Percentiles rank a stretch among this genome's conserved stretches.
phyloP scores from a whole-genome alignment of 1,140 invertebrate species.

The Drosophila lini region DNA sequence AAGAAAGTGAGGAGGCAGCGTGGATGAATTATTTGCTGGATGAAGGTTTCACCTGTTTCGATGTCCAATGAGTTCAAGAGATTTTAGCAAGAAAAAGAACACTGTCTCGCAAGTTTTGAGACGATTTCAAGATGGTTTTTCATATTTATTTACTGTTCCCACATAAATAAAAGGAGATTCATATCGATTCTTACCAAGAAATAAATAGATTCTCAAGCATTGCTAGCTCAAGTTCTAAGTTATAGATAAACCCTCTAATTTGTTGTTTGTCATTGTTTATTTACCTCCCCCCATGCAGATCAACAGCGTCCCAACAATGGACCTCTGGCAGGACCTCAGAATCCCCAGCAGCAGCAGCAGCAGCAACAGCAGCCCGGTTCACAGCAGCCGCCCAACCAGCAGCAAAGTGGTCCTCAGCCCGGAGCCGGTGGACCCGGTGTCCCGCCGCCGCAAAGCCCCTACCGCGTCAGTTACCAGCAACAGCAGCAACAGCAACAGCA shows the following conservation, averaged over 20 bases:
- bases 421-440: conserved; percentile 63
- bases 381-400: conserved; percentile 80
- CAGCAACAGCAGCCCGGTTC: conserved; percentile 30
- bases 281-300: conserved; percentile 41
- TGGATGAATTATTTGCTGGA: not conserved
- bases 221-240: not conserved
- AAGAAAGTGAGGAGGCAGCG: not conserved
- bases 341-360: conserved; percentile 41
- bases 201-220: not conserved
- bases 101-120: not conserved
- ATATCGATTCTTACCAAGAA: not conserved
- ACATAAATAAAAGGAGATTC: not conserved
- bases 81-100: not conserved
- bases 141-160: not conserved
- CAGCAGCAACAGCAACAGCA: conserved; percentile 46
- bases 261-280: not conserved
- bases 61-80: not conserved
- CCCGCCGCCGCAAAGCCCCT: conserved; percentile 82
- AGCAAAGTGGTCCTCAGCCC: conserved; percentile 83
- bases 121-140: not conserved
- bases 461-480: conserved; percentile 84
- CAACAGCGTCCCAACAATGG: conserved; percentile 74
- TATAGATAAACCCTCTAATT: not conserved
- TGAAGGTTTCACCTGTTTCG: not conserved
- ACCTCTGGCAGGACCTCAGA: conserved; percentile 47